phyloP scores from a whole-genome alignment of 2,113 vertebrate genomes.

The Dunckerocampus dactyliophorus region DNA sequence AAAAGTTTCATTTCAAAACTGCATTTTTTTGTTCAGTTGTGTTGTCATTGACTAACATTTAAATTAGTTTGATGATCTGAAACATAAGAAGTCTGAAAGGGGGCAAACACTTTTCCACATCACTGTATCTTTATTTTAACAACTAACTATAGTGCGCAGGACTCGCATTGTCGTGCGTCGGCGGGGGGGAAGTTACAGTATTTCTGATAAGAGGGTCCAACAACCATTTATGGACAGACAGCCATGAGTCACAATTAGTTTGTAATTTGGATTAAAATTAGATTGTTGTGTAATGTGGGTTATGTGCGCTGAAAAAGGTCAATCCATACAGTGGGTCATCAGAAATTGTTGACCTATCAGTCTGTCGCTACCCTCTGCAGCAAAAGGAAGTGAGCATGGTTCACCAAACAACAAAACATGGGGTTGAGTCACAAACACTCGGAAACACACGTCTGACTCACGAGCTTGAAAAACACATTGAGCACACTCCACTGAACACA shows the following conservation, averaged over 20 bases:
- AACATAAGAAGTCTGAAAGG: too few species aligned
- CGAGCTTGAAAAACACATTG: slow-evolving; percentile 6
- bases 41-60: too few species aligned
- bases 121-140: background rate
- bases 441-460: slow-evolving; percentile 22
- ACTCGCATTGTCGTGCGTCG: background rate
- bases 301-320: background rate
- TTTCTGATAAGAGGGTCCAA: background rate
- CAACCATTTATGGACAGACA: background rate
- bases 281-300: background rate
- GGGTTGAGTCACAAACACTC: slow-evolving; percentile 25
- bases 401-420: slow-evolving; percentile 8
- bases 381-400: slow-evolving; percentile 21
- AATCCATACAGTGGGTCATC: background rate
- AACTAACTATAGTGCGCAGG: background rate
- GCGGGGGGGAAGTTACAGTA: background rate
- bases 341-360: background rate
- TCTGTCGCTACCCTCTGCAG: slow-evolving; percentile 1
- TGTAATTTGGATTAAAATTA: background rate
- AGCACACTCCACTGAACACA: background rate
- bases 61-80: too few species aligned
- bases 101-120: too few species aligned
- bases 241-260: background rate
- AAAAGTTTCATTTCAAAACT: too few species aligned
- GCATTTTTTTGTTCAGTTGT: too few species aligned